A percentile compares a stretch with the other conserved stretches of the same genome.
Evolutionary conservation across 2,113 vertebrate genomes (phyloP).

Genomic region (Lichenostomus cassidix): DNA sequence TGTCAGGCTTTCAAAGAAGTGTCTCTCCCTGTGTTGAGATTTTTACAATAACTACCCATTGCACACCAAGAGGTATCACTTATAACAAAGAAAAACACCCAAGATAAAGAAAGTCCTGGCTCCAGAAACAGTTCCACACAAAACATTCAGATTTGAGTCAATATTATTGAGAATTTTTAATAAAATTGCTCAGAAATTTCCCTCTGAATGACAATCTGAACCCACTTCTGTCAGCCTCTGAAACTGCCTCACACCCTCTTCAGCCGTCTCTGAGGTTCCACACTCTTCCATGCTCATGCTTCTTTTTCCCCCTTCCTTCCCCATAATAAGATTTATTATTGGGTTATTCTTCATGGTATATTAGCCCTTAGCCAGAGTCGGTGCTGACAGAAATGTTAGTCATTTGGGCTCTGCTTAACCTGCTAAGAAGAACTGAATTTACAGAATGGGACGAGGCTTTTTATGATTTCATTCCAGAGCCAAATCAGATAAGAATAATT

Average conservation of each 20-base stretch:
- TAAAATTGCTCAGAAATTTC: constrained; percentile 1
- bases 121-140: background rate
- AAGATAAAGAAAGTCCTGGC: background rate
- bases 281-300: background rate
- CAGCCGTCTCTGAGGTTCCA: background rate
- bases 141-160: background rate
- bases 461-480: constrained; percentile 90
- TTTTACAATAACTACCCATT: background rate
- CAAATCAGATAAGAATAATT: constrained; percentile 93
- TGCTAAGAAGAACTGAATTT: constrained; percentile 79
- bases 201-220: background rate
- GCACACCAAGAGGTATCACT: background rate
- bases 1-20: background rate
- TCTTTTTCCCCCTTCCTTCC: background rate
- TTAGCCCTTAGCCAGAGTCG: constrained; percentile 65
- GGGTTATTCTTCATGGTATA: constrained; percentile 69
- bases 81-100: background rate
- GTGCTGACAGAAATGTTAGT: constrained; percentile 75
- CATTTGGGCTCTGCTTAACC: constrained; percentile 76
- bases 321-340: constrained; percentile 64
- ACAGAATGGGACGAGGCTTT: constrained; percentile 75
- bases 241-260: constrained; percentile 7
- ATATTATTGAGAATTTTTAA: background rate
- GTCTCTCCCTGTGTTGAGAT: background rate
- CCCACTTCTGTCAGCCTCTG: background rate